Base-by-base conservation (phyloP, 2,113 vertebrate species). In the Myiopsitta monachus region DNA sequence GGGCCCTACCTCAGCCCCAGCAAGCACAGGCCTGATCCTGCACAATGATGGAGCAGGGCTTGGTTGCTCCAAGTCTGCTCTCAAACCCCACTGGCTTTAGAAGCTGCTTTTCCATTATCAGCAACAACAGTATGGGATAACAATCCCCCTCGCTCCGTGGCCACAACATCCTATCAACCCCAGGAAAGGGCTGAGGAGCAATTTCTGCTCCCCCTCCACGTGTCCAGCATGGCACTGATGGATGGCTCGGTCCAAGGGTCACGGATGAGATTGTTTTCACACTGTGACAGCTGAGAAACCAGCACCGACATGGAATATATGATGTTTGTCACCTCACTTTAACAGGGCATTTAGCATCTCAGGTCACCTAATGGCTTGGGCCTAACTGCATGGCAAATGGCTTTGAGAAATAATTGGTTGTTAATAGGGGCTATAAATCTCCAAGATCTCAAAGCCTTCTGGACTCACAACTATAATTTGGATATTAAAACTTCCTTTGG, bases 341-440 rank as follows among this genome's bases (percentile, higher is more conserved):
- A 96, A 89, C 78, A 89, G 91, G 94, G 62, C 97, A 95, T 96
- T 97, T 95, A 93, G 94, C 83, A 92, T 95, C 59, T 68, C 70
- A 41, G 95, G 77, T 78, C 74, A 62, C 86, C 72, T 46, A 59
- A 94, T 11, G 1, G 92, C 84, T 31, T 21, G 74, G 83, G 83
- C 86, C 75, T 54, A 51, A 77, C 75, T 62, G 68, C 94, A 63
- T 2, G 5, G 92, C 80, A 83, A 96, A 93, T 10, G n/a, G 69
- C 75, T 66, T 81, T 39, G 90, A 93, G 91, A 70, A 97, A 95
- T 97, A 97, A 97, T 97, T 97, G 96, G 89, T 96, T 97, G 95
- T 97, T 97, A 97, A 97, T 97, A 87, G 92, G 87, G 70, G 91
- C 92, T 72, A 97, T 97, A 97, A 97, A 97, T 97, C 94, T 97